Evolutionary conservation across 2,113 vertebrate species (phyloP), one percentile per base, ranked within the genome.

Genomic region (Cranoglanis bouderius): DNA sequence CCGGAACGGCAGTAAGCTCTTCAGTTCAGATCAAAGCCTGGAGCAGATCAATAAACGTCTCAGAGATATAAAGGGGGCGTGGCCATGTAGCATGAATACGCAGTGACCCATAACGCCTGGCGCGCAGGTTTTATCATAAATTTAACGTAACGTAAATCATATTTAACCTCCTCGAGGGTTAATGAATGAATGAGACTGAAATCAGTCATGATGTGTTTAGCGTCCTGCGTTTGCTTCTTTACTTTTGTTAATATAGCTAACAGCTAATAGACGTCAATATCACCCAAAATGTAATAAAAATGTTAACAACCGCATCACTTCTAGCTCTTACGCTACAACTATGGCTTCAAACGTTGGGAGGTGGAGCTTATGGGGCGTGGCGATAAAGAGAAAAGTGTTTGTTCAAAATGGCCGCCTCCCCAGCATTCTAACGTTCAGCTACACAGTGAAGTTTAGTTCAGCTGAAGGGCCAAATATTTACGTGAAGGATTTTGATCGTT

Each of bases 1-100:
- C 57, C 43, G 40, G 40, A 74, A 12, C 13, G 2, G 9, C 40
- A 77, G 8, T 26, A 46, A 74, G 70, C 6, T 40, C 70, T 74
- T 74, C 70, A 67, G 59, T 10, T 67, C 13, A 88, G 86, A 88
- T 91, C 85, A 89, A 88, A 88, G 82, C 6, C 43, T 40, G 55
- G 55, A 65, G 43, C 14, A 38, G 63, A 91, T 88, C 86, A 59
- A 88, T 91, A 88, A 77, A 46, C 2, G 14, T 40, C 81, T 75
- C n/a, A 14, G 74, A 26, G 38, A 29, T 14, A 46, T 4, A 29
- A 80, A 53, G 29, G 5, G 77, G 74, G 74, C 19, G 24, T 49
- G 40, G 43, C 5, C 24, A 43, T 77, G 24, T 40, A 75, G 35
- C 72, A 40, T 21, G 18, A 70, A 74, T 9, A 21, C 35, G 0